A percentile compares a stretch with the other conserved stretches of the same genome.
These are phyloP conservation scores for Benthosema pterotum DNA, from an alignment of 2,797 vertebrate species.

Conservation along the genomic window DNA sequence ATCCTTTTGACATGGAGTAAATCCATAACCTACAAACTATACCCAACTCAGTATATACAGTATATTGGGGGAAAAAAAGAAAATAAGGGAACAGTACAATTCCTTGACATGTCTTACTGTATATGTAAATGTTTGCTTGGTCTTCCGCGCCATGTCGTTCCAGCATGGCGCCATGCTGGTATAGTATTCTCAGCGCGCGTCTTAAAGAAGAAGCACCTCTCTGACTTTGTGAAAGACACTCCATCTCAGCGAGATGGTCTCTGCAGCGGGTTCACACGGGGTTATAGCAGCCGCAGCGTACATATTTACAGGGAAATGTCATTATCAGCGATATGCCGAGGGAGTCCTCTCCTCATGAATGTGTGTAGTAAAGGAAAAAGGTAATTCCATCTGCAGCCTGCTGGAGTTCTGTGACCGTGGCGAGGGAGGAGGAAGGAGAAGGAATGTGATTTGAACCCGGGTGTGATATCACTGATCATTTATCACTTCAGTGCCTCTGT, in stretches of 20 bases:
- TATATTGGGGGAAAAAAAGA: no score
- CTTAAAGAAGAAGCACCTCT: background rate
- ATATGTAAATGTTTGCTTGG: no score
- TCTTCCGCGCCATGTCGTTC: no score
- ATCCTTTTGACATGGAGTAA: no score
- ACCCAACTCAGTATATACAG: no score
- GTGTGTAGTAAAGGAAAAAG: constrained; percentile 46
- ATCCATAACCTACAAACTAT: no score
- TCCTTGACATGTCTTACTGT: no score
- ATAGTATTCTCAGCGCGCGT: background rate
- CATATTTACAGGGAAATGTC: constrained; percentile 66
- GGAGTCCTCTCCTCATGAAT: constrained; percentile 47
- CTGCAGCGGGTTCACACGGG: constrained; percentile 20
- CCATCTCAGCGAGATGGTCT: constrained; percentile 6
- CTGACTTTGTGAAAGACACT: background rate
- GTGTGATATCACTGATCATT: constrained; percentile 59
- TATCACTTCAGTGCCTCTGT: constrained; percentile 63
- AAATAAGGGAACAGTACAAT: no score
- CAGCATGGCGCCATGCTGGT: background rate
- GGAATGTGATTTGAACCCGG: constrained; percentile 62
- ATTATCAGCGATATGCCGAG: constrained; percentile 58
- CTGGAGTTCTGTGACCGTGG: constrained; percentile 28
- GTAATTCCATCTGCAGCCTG: constrained; percentile 41
- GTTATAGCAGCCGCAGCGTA: constrained; percentile 35
- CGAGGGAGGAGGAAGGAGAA: background rate